phyloP scores from a whole-genome alignment of 2,888 invertebrate species.

The Nymphalis urticae region DNA sequence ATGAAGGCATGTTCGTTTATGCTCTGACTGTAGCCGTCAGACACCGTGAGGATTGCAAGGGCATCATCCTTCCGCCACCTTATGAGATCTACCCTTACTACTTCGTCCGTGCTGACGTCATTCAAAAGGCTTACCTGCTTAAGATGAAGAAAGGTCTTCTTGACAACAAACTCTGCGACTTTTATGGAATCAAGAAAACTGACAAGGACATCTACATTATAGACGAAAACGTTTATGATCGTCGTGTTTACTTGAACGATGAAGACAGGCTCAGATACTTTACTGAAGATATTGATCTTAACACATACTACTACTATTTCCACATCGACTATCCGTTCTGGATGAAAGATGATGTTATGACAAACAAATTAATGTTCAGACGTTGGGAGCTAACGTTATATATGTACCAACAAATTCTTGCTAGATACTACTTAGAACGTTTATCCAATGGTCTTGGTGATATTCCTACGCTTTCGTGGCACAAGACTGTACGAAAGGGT shows the following conservation, averaged over 20 bases:
- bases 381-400: slow-evolving; percentile 82
- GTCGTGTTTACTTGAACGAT: slow-evolving; percentile 73
- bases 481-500: slow-evolving; percentile 68
- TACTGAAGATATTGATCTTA: slow-evolving; percentile 84
- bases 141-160: slow-evolving; percentile 76
- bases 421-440: slow-evolving; percentile 81
- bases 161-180: slow-evolving; percentile 75
- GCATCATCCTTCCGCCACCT: slow-evolving; percentile 78
- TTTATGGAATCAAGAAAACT: slow-evolving; percentile 75
- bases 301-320: slow-evolving; percentile 83
- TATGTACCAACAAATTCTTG: slow-evolving; percentile 85
- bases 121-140: slow-evolving; percentile 78
- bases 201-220: slow-evolving; percentile 82
- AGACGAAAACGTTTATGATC: slow-evolving; percentile 84
- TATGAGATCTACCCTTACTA: slow-evolving; percentile 84
- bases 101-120: slow-evolving; percentile 85
- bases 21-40: slow-evolving; percentile 78
- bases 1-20: slow-evolving; percentile 82
- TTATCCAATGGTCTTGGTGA: slow-evolving; percentile 72
- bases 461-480: slow-evolving; percentile 70
- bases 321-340: slow-evolving; percentile 84
- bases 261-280: slow-evolving; percentile 84
- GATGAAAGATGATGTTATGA: slow-evolving; percentile 77
- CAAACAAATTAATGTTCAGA: slow-evolving; percentile 59
- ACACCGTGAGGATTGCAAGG: slow-evolving; percentile 76